These are phyloP conservation scores for Plagodis pulveraria DNA, from an alignment of 2,888 invertebrate genomes.

Conservation along the genomic window DNA sequence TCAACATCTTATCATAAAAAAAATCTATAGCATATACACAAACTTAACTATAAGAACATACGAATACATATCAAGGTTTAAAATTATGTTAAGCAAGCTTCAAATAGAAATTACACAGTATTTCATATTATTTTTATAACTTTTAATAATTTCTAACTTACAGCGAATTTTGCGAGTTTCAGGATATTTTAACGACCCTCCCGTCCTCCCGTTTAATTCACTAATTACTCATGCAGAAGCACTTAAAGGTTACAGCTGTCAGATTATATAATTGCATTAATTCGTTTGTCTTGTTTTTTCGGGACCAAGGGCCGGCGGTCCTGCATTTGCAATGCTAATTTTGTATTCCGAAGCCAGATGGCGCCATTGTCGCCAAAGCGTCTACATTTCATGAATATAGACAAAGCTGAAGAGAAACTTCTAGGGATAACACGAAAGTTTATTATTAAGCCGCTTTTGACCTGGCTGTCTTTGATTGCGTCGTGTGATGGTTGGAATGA, in stretches of 20 bases:
- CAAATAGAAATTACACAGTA: too few species aligned
- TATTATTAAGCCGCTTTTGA: constrained; percentile 17
- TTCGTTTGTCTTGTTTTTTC: constrained; percentile 53
- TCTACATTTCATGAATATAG: constrained; percentile 34
- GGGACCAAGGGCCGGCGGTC: constrained; percentile 34
- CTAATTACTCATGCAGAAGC: constrained; percentile 4
- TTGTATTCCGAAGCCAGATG: constrained; percentile 44
- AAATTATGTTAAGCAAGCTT: too few species aligned
- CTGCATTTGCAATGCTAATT: constrained; percentile 55
- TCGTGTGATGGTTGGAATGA: background rate
- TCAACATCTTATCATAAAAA: too few species aligned
- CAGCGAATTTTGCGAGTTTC: background rate
- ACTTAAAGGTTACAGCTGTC: constrained; percentile 43
- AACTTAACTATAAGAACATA: too few species aligned
- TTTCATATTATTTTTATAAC: too few species aligned
- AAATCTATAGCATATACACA: too few species aligned
- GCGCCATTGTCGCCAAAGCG: constrained; percentile 43
- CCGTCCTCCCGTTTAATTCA: background rate
- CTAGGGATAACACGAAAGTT: constrained; percentile 22
- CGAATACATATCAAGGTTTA: too few species aligned
- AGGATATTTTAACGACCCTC: background rate
- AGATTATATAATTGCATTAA: constrained; percentile 54
- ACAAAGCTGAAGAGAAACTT: constrained; percentile 23
- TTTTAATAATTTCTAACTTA: too few species aligned
- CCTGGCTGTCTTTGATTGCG: constrained; percentile 16